These are phyloP conservation scores for Mamestra brassicae DNA, from an alignment of 2,888 invertebrate genomes.

Conservation along the genomic window DNA sequence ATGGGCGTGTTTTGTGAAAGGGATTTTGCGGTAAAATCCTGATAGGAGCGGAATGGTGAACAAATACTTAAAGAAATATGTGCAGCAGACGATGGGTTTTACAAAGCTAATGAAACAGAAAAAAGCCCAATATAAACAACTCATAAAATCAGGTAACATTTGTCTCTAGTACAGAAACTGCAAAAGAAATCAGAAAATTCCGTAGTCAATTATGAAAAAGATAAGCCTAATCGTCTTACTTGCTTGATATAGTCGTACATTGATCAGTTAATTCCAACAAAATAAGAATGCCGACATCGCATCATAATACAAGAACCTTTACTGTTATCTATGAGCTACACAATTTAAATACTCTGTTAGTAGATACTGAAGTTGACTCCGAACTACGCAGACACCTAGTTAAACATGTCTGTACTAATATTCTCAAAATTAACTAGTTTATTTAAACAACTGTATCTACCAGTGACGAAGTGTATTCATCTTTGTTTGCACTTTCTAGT, in stretches of 20 bases:
- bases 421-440: slow-evolving; percentile 5
- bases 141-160: background rate
- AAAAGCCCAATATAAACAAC: background rate
- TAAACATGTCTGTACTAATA: slow-evolving; percentile 24
- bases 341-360: no score
- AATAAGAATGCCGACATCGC: no score
- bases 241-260: background rate
- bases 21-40: background rate
- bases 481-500: slow-evolving; percentile 51
- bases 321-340: no score
- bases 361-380: background rate
- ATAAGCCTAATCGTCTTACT: background rate
- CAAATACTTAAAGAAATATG: background rate
- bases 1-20: background rate
- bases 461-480: background rate
- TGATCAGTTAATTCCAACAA: background rate
- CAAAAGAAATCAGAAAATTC: background rate
- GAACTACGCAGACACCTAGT: background rate
- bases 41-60: background rate
- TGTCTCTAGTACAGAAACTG: background rate
- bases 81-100: no score
- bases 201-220: background rate
- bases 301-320: no score
- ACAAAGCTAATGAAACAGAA: background rate
- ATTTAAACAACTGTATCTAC: slow-evolving; percentile 55